phyloP scores from a whole-genome alignment of 2,888 invertebrate species.

The Oxystoma pomonae region DNA sequence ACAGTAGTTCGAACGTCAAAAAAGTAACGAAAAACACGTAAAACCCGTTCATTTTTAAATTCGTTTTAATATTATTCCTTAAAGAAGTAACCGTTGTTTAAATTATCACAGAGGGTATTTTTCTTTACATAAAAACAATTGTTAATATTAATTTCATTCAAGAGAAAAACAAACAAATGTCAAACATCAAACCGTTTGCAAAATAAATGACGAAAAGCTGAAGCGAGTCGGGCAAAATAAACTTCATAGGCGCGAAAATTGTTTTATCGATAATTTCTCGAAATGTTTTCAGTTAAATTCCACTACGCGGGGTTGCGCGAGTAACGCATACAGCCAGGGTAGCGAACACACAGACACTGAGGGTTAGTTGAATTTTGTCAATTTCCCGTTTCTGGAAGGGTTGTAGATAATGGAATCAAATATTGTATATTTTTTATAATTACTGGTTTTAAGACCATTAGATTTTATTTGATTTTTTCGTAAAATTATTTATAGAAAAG shows the following conservation, averaged over 20 bases:
- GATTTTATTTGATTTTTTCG: too few relatives aligned
- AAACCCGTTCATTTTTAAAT: not conserved
- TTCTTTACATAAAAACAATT: not conserved
- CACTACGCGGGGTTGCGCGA: constrained; percentile 27
- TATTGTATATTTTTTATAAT: too few relatives aligned
- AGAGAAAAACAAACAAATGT: not conserved
- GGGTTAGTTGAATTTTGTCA: constrained; percentile 13
- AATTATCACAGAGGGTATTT: not conserved
- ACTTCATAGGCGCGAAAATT: constrained; percentile 15
- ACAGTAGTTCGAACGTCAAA: not conserved
- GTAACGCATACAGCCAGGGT: constrained; percentile 33
- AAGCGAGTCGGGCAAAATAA: constrained; percentile 9
- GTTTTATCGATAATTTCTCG: constrained; percentile 14
- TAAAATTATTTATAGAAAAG: too few relatives aligned
- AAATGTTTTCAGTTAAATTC: not conserved
- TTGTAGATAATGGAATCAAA: not conserved
- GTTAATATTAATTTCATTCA: not conserved
- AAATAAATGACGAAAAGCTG: constrained; percentile 11
- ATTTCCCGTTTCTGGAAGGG: not conserved
- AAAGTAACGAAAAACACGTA: not conserved
- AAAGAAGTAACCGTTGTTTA: not conserved
- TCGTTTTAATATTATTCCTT: not conserved
- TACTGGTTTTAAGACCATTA: too few relatives aligned
- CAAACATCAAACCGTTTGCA: not conserved
- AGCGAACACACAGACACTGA: constrained; percentile 40